Evolutionary conservation across 2,113 vertebrate species (phyloP), one percentile per base, ranked within the genome.

Genomic region (Nothoprocta perdicaria): DNA sequence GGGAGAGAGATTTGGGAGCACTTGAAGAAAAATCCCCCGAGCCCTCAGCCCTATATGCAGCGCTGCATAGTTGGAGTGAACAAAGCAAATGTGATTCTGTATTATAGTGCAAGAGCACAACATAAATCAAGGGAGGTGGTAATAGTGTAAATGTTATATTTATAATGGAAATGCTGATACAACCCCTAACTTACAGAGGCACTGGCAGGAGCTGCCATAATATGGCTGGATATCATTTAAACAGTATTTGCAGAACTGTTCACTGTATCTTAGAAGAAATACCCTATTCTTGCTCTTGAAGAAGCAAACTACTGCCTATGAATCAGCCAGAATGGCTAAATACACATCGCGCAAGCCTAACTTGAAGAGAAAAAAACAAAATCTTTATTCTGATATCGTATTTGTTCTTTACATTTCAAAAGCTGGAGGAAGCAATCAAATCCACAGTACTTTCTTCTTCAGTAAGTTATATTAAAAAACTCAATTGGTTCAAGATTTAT

Each of bases 361-460:
- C 91, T 76, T 92, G 88, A 80, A 89, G 71, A 93, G 72, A 33
- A 83, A 83, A 52, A 55, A 84, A 92, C 45, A 55, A 84, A 92
- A 52, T 23, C 71, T 88, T 93, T 80, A 78, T 91, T 96, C 93
- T 75, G 87, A 94, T 85, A 82, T 22, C 0, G 5, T 77, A 85
- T 84, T 94, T 96, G 80, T 93, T 96, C 94, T 97, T 96, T 92
- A 91, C 67, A 92, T 96, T 97, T 97, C 93, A 96, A 94, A 95
- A 97, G 74, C 74, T 92, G 61, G n/a, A 94, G 82, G 76, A 96
- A 97, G 95, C 60, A 95, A 97, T 97, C 88, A 93, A 96, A 97
- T 97, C 83, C 66, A 80, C 58, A 87, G 23, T 48, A 86, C 75
- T 93, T 92, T 92, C 75, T 89, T 95, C 73, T 94, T 92, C 94